Evolutionary conservation across 1,140 invertebrate genomes (phyloP).

Genomic region (Drosophila orosa): DNA sequence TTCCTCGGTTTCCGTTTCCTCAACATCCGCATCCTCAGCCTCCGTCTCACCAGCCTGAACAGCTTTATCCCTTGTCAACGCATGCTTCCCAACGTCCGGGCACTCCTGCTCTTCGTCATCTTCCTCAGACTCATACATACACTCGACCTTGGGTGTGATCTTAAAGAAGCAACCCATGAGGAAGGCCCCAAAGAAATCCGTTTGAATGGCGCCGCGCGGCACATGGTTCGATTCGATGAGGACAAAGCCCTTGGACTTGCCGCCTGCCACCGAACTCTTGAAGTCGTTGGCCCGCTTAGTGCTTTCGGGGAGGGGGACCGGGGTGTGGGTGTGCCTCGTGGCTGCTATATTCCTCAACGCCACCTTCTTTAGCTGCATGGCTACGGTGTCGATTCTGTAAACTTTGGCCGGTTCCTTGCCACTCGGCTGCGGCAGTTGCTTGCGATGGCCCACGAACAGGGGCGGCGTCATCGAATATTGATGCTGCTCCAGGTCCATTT

Average conservation of each 20-base stretch:
- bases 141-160: neutral
- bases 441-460: conserved; percentile 36
- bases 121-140: neutral
- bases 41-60: neutral
- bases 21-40: no score
- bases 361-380: neutral
- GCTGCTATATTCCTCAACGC: neutral
- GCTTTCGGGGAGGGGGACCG: neutral
- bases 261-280: neutral
- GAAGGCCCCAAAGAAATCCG: neutral
- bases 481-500: neutral
- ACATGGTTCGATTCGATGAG: conserved; percentile 4
- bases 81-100: neutral
- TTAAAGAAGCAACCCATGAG: conserved; percentile 10
- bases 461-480: conserved; percentile 28
- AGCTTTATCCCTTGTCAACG: neutral
- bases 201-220: neutral
- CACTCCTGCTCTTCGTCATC: neutral
- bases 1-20: no score
- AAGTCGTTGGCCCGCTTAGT: neutral
- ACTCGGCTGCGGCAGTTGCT: neutral
- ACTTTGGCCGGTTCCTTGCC: neutral
- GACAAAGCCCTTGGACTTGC: conserved; percentile 5
- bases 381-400: neutral
- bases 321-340: neutral